Evolutionary conservation across 1,140 invertebrate species (phyloP), one percentile per base, ranked within the genome.

Genomic region (Leptinotarsa lineolata): DNA sequence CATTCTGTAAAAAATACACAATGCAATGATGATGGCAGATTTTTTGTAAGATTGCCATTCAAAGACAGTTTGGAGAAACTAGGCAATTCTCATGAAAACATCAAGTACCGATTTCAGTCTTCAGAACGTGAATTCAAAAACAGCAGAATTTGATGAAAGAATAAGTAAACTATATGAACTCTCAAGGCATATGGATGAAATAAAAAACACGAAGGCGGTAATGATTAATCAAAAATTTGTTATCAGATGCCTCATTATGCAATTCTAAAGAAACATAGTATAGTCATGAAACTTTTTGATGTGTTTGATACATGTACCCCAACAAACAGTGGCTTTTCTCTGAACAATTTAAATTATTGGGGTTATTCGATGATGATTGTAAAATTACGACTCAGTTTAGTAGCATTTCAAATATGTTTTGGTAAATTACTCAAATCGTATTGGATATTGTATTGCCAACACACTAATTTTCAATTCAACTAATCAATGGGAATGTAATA

Each of bases 191-290:
- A 59, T 73, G 64, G n/a, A n/a, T 6, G 12, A 4, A 16, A 0
- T 46, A 18, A 45, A 18, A n/a, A 30, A 30, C 6, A 16, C 8
- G 65, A 67, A 0, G n/a, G 16, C 16, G 39, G 44, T 48, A n/a
- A 16, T n/a, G 12, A 20, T 15, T 15, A 16, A 2, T 30, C 13
- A 20, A 18, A 73, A 63, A 54, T 16, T 44, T 12, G 22, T 54
- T 74, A 65, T 72, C 85, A 84, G 74, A n/a, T 86, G 16, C 81
- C 83, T 8, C 84, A 86, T 76, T 83, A 84, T 22, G 71, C 77
- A 8, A 81, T 86, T 1, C 80, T 84, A 0, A 13, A 78, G 4
- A 76, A 80, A 65, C 48, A 69, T 6, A 18, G 59, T n/a, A 58
- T 46, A n/a, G 58, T 64, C 11, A 85, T 83, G 2, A 80, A 80